These are phyloP conservation scores for Cherax destructor DNA, from an alignment of 1,140 invertebrate species.

Conservation along the genomic window DNA sequence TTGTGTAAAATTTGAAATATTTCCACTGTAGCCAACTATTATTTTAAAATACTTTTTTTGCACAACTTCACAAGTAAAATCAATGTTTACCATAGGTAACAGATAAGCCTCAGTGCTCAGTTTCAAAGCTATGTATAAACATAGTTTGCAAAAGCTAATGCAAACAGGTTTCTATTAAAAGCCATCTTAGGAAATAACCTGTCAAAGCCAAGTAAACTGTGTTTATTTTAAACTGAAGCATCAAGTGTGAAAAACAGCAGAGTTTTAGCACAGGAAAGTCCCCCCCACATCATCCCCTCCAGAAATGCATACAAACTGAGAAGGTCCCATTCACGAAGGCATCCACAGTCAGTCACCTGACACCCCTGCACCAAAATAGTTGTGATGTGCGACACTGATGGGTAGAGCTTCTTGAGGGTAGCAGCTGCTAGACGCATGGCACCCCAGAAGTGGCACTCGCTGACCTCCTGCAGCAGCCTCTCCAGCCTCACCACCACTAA, in stretches of 20 bases:
- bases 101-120: neutral
- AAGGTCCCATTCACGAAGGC: neutral
- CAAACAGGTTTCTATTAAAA: neutral
- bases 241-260: slow-evolving; percentile 11
- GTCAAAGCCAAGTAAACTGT: neutral
- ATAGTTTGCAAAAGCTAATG: slow-evolving; percentile 1
- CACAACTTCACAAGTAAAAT: neutral
- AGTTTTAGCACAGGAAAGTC: slow-evolving; percentile 26
- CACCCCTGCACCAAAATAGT: slow-evolving; percentile 61
- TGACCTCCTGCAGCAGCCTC: slow-evolving; percentile 40
- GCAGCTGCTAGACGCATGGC: slow-evolving; percentile 55
- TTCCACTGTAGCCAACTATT: neutral
- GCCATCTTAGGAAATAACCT: neutral
- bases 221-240: slow-evolving; percentile 6
- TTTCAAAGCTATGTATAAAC: neutral
- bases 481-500: slow-evolving; percentile 59
- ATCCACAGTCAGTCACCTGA: slow-evolving; percentile 43
- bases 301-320: slow-evolving; percentile 7
- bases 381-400: slow-evolving; percentile 54
- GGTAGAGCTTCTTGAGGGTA: slow-evolving; percentile 48
- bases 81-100: neutral
- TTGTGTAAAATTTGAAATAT: neutral
- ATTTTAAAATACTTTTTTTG: too few species aligned
- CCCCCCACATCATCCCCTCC: neutral
- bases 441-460: slow-evolving; percentile 56